phyloP scores from a whole-genome alignment of 2,888 invertebrate species.

The Amphipoea lucens region DNA sequence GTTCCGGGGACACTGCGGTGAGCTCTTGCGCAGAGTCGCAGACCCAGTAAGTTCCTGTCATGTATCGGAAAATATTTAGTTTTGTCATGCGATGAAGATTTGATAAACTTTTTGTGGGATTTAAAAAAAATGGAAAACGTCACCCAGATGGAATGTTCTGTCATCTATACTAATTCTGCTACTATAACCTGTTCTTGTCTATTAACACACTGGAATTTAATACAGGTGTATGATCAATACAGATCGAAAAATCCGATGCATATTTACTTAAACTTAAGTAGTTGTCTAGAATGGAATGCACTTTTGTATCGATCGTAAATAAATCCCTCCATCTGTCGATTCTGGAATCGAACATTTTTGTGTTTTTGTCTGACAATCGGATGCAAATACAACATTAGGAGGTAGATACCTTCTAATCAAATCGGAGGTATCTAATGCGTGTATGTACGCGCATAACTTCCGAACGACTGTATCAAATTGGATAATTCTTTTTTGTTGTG shows the following conservation, averaged over 20 bases:
- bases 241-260: background rate
- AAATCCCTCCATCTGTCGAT: background rate
- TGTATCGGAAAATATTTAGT: background rate
- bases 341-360: background rate
- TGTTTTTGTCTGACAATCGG: no score
- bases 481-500: no score
- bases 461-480: no score
- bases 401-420: no score
- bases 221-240: background rate
- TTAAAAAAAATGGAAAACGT: no score
- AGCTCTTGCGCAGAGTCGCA: constrained; percentile 73
- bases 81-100: background rate
- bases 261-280: background rate
- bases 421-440: no score
- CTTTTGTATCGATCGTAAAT: background rate
- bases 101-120: background rate
- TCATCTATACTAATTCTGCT: background rate
- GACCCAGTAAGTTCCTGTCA: background rate
- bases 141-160: background rate
- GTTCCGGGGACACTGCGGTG: constrained; percentile 94
- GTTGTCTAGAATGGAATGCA: background rate
- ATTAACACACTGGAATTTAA: background rate
- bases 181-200: background rate
- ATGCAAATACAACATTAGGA: background rate
- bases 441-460: no score